Base-by-base conservation (phyloP, 2,797 vertebrate species). In the Iguana delicatissima region DNA sequence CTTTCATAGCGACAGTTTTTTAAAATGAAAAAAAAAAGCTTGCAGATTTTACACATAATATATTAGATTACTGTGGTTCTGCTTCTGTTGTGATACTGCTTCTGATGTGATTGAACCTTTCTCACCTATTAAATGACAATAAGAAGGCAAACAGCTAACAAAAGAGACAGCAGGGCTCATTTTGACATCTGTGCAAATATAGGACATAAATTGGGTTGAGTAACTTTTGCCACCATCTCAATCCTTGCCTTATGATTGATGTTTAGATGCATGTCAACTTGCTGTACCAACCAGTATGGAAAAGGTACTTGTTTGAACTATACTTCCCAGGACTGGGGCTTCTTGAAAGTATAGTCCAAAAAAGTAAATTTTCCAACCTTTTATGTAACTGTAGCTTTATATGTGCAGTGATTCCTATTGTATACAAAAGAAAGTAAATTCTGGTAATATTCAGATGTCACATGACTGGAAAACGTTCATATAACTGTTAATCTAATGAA, bases 401-500 rank as follows among this genome's bases (percentile, higher is more conserved):
- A 29, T 32, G 29, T 32, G 67, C 26, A 14, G 4, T 46, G 26
- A 73, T 24, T 20, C 76, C 24, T 80, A 22, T 46, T 73, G 32
- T 38, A 38, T 79, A 67, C 24, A 84, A 57, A 79, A 18, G 9
- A 42, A 32, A 86, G n/a, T 46, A 67, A 80, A 72, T 90, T 81
- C 64, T 46, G 29, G 14, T 81, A 35, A 69, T 9, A 3, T 46
- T 32, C 38, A 87, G 74, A 72, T 42, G 9, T 69, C 20, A 55
- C 69, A 82, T 67, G 42, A 62, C 35, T 55, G 38, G 62, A 74
- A 76, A 67, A 50, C 29, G 86, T 38, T 24, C 69, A 35, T 42
- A n/a, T 59, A 69, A 29, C 64, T 90, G 22, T 32, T 81, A 16
- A 46, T 62, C 35, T 59, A 62, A 83, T 89, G 29, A 81, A 82